Base-by-base conservation (phyloP, 2,113 vertebrate genomes). In the Nyctereutes procyonoides region DNA sequence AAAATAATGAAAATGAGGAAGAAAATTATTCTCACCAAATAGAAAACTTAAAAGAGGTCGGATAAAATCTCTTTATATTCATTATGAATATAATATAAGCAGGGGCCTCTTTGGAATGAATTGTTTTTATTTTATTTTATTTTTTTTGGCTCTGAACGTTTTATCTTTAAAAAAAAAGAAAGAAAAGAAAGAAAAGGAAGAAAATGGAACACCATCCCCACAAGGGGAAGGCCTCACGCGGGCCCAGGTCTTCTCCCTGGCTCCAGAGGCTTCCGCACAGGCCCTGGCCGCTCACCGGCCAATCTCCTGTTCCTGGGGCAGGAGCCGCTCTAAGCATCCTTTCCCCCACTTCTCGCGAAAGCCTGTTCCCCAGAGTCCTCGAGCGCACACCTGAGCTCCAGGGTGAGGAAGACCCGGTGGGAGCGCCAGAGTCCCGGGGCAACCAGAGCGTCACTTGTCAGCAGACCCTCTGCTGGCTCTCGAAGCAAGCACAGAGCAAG, bases 101-200 rank as follows among this genome's bases (percentile, higher is more conserved):
- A 43, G 43, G 43, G 43, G 43, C 43, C 43, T 43, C 43, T 1
- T 43, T 43, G 5, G 43, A 43, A 43, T 43, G 43, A 43, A 43
- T 43, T 43, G 43, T 43, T 43, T 43, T 43, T 43, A 43, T 43
- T 43, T 43, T 43, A 43, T 43, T 43, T 43, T 6, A 43, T 43
- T 43, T 43, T 43, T 90, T 43, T 43, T 90, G 80, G 92, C 76
- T 96, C 90, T 93, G 43, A 95, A 97, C 87, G 93, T 90, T 97
- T 98, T 97, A 98, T 97, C 87, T 97, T 97, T 0, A 17, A 80
- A 96, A 96, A 93, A 91, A 91, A 71, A 93, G 71, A 80, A 43
- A 30, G 2, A 7, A 30, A 35, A 48, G 7, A 8, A 13, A 73
- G 51, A 8, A 32, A 22, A 51, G 17, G 20, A 8, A 26, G 76